Evolutionary conservation across 2,888 invertebrate genomes (phyloP).

Genomic region (Dusona sp.): DNA sequence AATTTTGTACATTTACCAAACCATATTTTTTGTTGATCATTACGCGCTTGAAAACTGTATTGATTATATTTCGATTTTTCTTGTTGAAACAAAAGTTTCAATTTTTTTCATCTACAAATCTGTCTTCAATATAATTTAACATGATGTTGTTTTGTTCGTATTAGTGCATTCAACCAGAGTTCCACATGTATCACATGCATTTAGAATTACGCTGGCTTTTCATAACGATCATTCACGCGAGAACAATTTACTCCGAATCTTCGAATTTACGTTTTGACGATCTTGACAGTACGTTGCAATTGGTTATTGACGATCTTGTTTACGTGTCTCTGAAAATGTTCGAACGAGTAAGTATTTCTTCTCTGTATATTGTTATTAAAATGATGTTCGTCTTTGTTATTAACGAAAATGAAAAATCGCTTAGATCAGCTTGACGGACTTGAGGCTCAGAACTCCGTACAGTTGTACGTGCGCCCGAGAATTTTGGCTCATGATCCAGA

Average conservation of each 20-base stretch:
- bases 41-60: too few relatives aligned
- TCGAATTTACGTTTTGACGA: conserved; percentile 74
- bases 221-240: conserved; percentile 78
- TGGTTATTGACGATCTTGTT: conserved; percentile 81
- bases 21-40: too few relatives aligned
- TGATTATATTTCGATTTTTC: too few relatives aligned
- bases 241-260: conserved; percentile 71
- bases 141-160: conserved; percentile 65
- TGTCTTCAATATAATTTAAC: background rate
- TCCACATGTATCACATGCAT: conserved; percentile 85
- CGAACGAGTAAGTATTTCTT: conserved; percentile 78
- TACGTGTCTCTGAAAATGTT: conserved; percentile 82
- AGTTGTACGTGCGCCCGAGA: conserved; percentile 87
- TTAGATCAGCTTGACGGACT: conserved; percentile 83
- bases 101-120: too few relatives aligned
- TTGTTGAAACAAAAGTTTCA: too few relatives aligned
- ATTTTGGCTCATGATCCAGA: conserved; percentile 86
- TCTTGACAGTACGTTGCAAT: conserved; percentile 74
- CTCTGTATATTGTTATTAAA: background rate
- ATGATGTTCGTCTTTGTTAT: background rate
- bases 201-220: conserved; percentile 85
- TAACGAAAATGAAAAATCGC: conserved; percentile 15
- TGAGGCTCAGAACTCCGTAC: conserved; percentile 85
- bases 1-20: too few relatives aligned
- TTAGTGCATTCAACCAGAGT: conserved; percentile 84